Evolutionary conservation across 2,113 vertebrate genomes (phyloP).

Genomic region (Vidua chalybeata): DNA sequence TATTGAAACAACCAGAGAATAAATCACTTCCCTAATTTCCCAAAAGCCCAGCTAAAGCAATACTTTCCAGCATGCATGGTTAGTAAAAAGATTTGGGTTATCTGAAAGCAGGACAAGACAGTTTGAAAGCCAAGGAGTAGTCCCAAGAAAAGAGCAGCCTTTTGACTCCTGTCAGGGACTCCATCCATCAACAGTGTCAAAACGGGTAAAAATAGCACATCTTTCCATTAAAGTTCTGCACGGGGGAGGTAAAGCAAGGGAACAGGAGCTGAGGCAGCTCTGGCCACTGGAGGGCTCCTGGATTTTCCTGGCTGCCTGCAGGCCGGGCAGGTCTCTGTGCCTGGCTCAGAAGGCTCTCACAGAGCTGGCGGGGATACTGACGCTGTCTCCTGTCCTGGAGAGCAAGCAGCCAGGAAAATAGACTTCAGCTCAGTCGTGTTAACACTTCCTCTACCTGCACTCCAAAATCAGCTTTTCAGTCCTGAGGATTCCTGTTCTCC

Average conservation of each 20-base stretch:
- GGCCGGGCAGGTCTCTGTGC: background rate
- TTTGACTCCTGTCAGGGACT: background rate
- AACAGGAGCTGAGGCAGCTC: background rate
- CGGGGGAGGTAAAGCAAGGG: background rate
- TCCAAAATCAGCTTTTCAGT: background rate
- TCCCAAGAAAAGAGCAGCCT: background rate
- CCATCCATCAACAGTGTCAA: background rate
- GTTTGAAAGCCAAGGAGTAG: background rate
- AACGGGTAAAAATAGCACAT: background rate
- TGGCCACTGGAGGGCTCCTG: conserved; percentile 25
- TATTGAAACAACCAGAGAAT: background rate
- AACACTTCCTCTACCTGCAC: background rate
- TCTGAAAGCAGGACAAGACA: background rate
- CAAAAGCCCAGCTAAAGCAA: background rate
- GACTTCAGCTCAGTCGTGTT: background rate
- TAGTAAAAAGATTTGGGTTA: background rate
- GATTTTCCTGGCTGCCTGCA: background rate
- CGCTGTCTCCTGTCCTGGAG: background rate
- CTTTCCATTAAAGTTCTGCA: background rate
- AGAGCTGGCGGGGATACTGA: background rate
- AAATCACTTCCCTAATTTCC: background rate
- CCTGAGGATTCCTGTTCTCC: background rate
- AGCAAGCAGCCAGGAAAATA: background rate
- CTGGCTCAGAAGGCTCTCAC: background rate
- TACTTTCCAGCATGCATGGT: background rate